Percentiles rank a stretch among this genome's conserved stretches.
These are phyloP conservation scores for Antheraea yamamai DNA, from an alignment of 2,888 invertebrate genomes.

Conservation along the genomic window DNA sequence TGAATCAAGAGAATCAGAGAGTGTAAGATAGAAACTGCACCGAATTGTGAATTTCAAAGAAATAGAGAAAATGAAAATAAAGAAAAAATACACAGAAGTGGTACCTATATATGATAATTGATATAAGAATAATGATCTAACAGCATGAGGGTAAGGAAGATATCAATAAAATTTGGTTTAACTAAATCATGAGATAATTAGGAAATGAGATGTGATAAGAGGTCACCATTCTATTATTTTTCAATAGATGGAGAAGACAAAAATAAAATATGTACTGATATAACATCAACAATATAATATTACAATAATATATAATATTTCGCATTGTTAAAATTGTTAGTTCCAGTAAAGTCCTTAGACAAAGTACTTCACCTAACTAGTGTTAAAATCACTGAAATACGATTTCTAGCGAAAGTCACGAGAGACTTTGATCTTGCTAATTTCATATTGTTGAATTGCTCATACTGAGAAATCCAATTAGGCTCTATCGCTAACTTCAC, in stretches of 20 bases:
- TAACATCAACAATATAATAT: not conserved
- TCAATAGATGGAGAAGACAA: not conserved
- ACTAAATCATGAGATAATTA: no score
- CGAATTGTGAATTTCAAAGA: no score
- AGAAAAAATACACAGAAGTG: no score
- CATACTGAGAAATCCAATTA: not conserved
- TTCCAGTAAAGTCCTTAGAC: not conserved
- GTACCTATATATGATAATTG: no score
- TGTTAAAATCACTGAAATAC: not conserved
- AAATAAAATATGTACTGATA: not conserved
- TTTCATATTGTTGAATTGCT: conserved; percentile 15
- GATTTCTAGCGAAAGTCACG: conserved; percentile 17
- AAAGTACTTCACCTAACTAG: not conserved
- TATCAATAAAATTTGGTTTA: no score
- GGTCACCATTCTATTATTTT: no score
- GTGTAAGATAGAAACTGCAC: no score
- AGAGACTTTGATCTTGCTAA: conserved; percentile 18
- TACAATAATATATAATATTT: not conserved
- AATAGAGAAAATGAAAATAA: no score
- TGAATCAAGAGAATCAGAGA: no score
- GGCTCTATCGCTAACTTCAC: not conserved
- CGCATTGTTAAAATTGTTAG: not conserved
- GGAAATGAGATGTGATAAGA: not conserved
- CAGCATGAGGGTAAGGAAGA: no score
- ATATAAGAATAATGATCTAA: no score